phyloP scores from a whole-genome alignment of 2,888 invertebrate genomes.

The Macrostomum cliftonense region DNA sequence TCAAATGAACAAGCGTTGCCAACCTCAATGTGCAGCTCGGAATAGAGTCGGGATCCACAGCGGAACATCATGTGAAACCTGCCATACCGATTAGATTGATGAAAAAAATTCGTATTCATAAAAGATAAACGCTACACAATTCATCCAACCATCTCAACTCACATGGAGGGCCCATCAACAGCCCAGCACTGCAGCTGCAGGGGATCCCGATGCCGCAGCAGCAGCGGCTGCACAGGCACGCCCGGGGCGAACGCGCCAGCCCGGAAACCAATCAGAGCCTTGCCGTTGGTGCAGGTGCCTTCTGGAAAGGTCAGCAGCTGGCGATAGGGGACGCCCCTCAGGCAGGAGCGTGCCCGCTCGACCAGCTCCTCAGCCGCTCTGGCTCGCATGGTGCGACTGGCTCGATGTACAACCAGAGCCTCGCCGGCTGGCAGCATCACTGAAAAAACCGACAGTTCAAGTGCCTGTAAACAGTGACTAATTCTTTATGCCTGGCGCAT shows the following conservation, averaged over 20 bases:
- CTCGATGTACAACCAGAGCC: slow-evolving; percentile 19
- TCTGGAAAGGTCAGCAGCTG: slow-evolving; percentile 85
- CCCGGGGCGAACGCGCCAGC: slow-evolving; percentile 73
- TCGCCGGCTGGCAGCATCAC: slow-evolving; percentile 7
- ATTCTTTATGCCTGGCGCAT: neutral
- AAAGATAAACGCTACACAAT: too few relatives aligned
- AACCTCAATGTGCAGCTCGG: slow-evolving; percentile 5
- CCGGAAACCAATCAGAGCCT: slow-evolving; percentile 48
- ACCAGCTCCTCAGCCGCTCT: slow-evolving; percentile 58
- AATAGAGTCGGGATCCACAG: neutral
- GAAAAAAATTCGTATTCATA: too few relatives aligned
- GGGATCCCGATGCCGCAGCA: slow-evolving; percentile 44
- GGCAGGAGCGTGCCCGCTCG: slow-evolving; percentile 53
- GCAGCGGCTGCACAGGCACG: slow-evolving; percentile 80
- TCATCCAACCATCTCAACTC: too few relatives aligned
- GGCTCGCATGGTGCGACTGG: too few relatives aligned
- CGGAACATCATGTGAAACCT: neutral
- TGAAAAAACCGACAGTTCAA: neutral
- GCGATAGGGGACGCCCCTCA: slow-evolving; percentile 54
- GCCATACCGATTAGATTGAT: too few relatives aligned
- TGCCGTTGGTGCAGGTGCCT: slow-evolving; percentile 83
- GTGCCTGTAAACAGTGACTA: neutral
- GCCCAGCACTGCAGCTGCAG: too few relatives aligned
- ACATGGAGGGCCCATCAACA: too few relatives aligned
- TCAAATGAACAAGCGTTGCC: too few relatives aligned